Conservation (phyloP, 2,113 vertebrate species). For the Piaya cayana region DNA sequence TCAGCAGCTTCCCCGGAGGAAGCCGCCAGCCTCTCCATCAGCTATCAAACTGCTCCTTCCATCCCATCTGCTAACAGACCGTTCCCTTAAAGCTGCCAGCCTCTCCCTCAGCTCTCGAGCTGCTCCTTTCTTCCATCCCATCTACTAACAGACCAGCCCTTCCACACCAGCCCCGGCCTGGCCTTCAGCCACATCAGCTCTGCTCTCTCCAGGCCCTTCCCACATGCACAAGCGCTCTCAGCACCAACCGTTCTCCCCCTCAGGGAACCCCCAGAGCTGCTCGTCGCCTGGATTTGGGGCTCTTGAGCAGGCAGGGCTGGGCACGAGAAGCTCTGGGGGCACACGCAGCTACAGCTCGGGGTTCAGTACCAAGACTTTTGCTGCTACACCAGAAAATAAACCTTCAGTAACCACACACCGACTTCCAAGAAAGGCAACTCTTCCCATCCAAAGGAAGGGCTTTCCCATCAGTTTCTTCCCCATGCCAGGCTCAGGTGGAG, state of each 20-base stretch:
- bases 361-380: neutral
- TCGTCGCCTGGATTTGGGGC: accelerated
- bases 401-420: neutral
- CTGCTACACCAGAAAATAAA: neutral
- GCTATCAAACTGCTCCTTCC: neutral
- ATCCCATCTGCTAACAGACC: no score
- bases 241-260: neutral
- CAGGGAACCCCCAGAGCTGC: accelerated
- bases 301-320: neutral
- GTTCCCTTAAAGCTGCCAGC: no score
- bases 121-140: neutral
- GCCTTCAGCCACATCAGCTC: neutral
- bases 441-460: neutral
- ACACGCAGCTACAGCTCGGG: neutral
- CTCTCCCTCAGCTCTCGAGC: accelerated
- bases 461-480: neutral
- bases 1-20: no score
- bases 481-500: neutral
- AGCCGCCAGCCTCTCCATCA: accelerated
- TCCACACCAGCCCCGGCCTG: neutral
- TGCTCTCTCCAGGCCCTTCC: neutral
- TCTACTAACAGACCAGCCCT: neutral
- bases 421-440: neutral
- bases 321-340: neutral
- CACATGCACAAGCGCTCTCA: neutral